phyloP scores from a whole-genome alignment of 1,140 invertebrate genomes.

The Drosophila pseudoananassae region DNA sequence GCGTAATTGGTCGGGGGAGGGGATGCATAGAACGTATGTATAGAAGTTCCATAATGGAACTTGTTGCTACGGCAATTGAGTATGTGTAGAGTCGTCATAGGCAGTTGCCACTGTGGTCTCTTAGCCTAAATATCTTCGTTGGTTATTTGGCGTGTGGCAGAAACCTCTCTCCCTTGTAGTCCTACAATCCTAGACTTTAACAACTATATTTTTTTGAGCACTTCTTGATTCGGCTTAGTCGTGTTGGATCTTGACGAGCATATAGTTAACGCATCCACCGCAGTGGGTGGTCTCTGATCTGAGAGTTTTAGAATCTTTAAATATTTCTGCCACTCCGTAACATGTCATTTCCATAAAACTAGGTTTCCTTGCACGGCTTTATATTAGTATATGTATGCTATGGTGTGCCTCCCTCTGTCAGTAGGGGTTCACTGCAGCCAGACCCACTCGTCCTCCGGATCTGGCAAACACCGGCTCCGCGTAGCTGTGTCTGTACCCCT shows the following conservation, averaged over 20 bases:
- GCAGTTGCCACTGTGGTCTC: neutral
- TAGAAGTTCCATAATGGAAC: too few relatives aligned
- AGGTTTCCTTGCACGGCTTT: slow-evolving; percentile 55
- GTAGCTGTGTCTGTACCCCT: slow-evolving; percentile 86
- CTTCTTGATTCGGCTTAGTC: neutral
- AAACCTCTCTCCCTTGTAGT: slow-evolving; percentile 1
- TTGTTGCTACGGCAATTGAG: too few relatives aligned
- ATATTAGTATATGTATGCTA: neutral
- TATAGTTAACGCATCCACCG: neutral
- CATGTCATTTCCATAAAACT: slow-evolving; percentile 32
- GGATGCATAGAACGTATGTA: slow-evolving; percentile 10
- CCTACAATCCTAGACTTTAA: too few relatives aligned
- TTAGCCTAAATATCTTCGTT: slow-evolving; percentile 24
- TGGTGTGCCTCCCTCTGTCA: slow-evolving; percentile 14
- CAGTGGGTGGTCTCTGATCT: neutral
- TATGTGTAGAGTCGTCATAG: slow-evolving; percentile 5
- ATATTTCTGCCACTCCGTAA: neutral
- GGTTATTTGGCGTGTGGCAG: neutral
- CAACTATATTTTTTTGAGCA: neutral
- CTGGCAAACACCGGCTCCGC: slow-evolving; percentile 84
- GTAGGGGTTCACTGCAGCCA: slow-evolving; percentile 83
- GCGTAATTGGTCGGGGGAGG: slow-evolving; percentile 22
- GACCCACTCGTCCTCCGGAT: slow-evolving; percentile 76
- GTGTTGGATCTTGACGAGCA: neutral
- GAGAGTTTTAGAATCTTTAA: neutral